These are phyloP conservation scores for Antheraea yamamai DNA, from an alignment of 2,888 invertebrate species.

Conservation along the genomic window DNA sequence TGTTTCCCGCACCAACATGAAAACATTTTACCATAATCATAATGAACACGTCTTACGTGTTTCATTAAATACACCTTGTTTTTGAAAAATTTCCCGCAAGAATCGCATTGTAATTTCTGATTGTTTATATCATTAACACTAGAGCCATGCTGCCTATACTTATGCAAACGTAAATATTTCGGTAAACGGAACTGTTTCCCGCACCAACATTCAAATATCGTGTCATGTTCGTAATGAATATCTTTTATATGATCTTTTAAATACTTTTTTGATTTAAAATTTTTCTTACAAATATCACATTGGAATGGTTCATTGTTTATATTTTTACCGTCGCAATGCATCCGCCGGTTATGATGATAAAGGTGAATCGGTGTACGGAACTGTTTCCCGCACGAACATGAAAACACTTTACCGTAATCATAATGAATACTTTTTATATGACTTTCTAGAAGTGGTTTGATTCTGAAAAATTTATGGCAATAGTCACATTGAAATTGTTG, in stretches of 20 bases:
- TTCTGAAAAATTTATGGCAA: no score
- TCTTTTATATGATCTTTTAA: neutral
- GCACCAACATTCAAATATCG: no score
- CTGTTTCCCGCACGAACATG: neutral
- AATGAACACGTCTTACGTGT: neutral
- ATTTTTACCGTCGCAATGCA: neutral
- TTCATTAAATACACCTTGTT: neutral
- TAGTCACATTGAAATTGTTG: no score
- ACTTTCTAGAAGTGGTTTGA: neutral
- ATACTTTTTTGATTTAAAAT: neutral
- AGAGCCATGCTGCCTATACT: neutral
- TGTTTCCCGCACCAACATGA: neutral
- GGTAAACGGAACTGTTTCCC: neutral
- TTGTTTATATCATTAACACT: no score
- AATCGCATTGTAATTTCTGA: neutral
- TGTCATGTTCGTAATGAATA: neutral
- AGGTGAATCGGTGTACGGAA: neutral
- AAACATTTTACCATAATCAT: neutral
- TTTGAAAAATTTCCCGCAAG: neutral
- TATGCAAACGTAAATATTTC: neutral
- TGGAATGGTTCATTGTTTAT: neutral
- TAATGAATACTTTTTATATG: neutral
- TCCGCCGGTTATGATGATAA: neutral
- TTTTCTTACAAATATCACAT: neutral
- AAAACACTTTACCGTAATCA: neutral